A percentile compares a stretch with the other conserved stretches of the same genome.
Evolutionary conservation across 1,140 invertebrate genomes (phyloP).

Genomic region (Cecropterus lyciades): DNA sequence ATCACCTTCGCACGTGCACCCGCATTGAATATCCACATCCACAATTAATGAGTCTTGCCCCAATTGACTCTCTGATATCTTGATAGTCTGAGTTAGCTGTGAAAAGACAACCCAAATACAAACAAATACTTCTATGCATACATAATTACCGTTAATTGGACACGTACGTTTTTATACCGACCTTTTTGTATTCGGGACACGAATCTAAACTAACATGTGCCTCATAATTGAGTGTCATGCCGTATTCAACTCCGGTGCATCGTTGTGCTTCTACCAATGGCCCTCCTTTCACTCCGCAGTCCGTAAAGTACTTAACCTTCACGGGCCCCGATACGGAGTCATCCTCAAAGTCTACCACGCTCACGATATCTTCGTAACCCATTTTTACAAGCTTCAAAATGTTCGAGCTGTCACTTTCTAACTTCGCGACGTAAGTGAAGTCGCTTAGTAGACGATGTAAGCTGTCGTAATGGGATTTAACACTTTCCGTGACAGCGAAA

Average conservation of each 20-base stretch:
- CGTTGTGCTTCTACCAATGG: slow-evolving; percentile 71
- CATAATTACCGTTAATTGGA: slow-evolving; percentile 29
- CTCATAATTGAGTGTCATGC: slow-evolving; percentile 85
- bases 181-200: slow-evolving; percentile 77
- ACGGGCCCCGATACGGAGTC: slow-evolving; percentile 78
- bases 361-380: slow-evolving; percentile 85
- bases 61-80: slow-evolving; percentile 82
- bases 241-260: slow-evolving; percentile 84
- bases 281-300: slow-evolving; percentile 82
- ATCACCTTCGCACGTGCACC: slow-evolving; percentile 72
- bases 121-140: slow-evolving; percentile 36
- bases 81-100: slow-evolving; percentile 69
- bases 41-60: slow-evolving; percentile 77
- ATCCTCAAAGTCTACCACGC: slow-evolving; percentile 85
- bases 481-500: slow-evolving; percentile 85
- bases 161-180: slow-evolving; percentile 34
- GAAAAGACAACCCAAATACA: slow-evolving; percentile 41
- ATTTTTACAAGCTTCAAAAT: slow-evolving; percentile 86
- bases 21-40: slow-evolving; percentile 78
- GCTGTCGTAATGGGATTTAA: slow-evolving; percentile 83
- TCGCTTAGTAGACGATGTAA: slow-evolving; percentile 82
- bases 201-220: slow-evolving; percentile 84
- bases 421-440: slow-evolving; percentile 85
- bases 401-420: slow-evolving; percentile 86
- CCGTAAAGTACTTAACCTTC: slow-evolving; percentile 84